Percentiles rank a stretch among this genome's conserved stretches.
These are phyloP conservation scores for Lysandra bellargus DNA, from an alignment of 2,888 invertebrate genomes.

Conservation along the genomic window DNA sequence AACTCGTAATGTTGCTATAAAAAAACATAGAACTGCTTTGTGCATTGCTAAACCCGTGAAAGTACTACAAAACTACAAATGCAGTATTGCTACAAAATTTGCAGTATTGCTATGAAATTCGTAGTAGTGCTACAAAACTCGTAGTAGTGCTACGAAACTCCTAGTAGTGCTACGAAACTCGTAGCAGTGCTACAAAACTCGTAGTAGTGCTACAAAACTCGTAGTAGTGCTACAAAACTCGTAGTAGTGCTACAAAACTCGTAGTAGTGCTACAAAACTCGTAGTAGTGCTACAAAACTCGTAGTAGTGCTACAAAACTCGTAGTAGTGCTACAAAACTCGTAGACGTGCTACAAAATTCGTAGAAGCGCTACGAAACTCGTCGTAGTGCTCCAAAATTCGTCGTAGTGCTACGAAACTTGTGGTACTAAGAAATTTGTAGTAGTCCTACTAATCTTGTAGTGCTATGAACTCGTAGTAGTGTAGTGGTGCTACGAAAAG, in stretches of 20 bases:
- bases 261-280: not conserved
- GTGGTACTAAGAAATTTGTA: not conserved
- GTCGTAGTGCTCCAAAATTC: not conserved
- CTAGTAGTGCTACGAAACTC: not conserved
- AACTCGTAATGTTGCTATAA: too few species aligned
- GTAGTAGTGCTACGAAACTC: not conserved
- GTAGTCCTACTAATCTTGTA: not conserved
- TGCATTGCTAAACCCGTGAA: not conserved
- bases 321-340: not conserved
- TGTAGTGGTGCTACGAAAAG: not conserved
- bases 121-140: not conserved
- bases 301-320: not conserved
- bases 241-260: not conserved
- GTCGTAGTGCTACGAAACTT: too few species aligned
- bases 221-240: not conserved
- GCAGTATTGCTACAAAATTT: not conserved
- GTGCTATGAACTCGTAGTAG: not conserved
- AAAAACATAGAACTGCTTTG: not conserved
- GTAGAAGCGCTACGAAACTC: not conserved
- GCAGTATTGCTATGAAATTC: too few species aligned
- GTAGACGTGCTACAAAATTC: not conserved
- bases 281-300: not conserved
- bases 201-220: not conserved
- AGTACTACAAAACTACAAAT: not conserved
- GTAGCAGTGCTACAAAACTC: not conserved